phyloP scores from a whole-genome alignment of 2,113 vertebrate species.

The Chloropsis hardwickii region DNA sequence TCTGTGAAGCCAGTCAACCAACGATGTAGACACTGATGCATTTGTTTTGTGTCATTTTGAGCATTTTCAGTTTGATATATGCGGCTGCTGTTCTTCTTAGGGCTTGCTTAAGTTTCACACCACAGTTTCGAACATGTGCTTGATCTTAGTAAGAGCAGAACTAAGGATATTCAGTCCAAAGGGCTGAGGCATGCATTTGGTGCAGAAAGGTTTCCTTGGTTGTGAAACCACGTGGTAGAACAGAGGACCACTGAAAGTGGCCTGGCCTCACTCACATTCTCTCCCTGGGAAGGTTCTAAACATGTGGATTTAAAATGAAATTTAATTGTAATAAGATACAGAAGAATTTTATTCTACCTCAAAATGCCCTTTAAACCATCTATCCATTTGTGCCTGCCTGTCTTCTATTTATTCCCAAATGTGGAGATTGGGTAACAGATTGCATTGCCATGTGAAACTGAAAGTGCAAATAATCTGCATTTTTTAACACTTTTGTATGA shows the following conservation, averaged over 20 bases:
- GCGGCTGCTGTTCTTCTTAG: neutral
- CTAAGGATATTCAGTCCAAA: neutral
- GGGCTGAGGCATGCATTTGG: neutral
- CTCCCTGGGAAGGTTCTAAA: neutral
- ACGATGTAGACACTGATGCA: fast-evolving
- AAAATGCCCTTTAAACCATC: neutral
- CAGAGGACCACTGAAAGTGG: neutral
- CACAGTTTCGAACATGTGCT: neutral
- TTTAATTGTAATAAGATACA: neutral
- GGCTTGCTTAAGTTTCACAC: neutral
- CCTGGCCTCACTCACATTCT: neutral
- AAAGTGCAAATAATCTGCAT: conserved; percentile 16
- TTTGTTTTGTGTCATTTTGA: neutral
- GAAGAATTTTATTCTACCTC: neutral
- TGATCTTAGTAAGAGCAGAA: neutral
- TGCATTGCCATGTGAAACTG: neutral
- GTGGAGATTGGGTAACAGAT: neutral
- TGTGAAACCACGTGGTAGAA: neutral
- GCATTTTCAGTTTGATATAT: neutral
- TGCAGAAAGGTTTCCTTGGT: neutral
- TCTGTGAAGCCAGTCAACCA: neutral
- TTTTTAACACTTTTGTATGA: neutral
- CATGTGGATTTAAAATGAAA: fast-evolving
- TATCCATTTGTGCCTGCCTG: neutral
- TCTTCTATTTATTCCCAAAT: neutral